Percentiles rank a stretch among this genome's conserved stretches.
Conservation (phyloP, 2,888 invertebrate species). For the Orthonychiurus folsomi region DNA sequence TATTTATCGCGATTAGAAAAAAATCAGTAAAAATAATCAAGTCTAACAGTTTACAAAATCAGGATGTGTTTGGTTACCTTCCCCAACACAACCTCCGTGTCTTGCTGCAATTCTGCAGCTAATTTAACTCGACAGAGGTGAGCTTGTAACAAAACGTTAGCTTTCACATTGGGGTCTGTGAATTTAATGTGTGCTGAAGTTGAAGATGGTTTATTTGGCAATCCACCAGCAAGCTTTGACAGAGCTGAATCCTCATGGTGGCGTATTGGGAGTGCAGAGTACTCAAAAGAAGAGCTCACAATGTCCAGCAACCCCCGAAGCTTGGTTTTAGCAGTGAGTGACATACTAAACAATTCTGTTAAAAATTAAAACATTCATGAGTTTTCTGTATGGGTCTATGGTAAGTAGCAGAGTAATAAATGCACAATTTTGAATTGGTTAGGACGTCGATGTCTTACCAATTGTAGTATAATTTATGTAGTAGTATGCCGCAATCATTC, state of each 20-base stretch:
- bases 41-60: not conserved
- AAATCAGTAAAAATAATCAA: slow-evolving; percentile 6
- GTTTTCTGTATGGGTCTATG: slow-evolving; percentile 15
- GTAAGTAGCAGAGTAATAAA: no score
- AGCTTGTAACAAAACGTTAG: slow-evolving; percentile 88
- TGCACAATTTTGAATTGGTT: no score
- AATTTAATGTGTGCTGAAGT: slow-evolving; percentile 60
- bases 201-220: slow-evolving; percentile 63
- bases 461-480: slow-evolving; percentile 99
- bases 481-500: slow-evolving; percentile 99
- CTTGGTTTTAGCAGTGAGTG: slow-evolving; percentile 93
- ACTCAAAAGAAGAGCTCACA: slow-evolving; percentile 94
- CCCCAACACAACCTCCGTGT: slow-evolving; percentile 86
- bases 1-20: no score
- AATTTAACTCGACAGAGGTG: slow-evolving; percentile 89
- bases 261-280: slow-evolving; percentile 83
- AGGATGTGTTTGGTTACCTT: slow-evolving; percentile 51
- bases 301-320: slow-evolving; percentile 94
- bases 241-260: slow-evolving; percentile 91
- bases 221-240: slow-evolving; percentile 51
- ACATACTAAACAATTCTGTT: slow-evolving; percentile 93
- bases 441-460: no score
- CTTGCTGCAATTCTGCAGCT: slow-evolving; percentile 91
- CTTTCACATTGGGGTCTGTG: slow-evolving; percentile 95
- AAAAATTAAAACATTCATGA: slow-evolving; percentile 40